Percentiles rank a stretch among this genome's conserved stretches.
phyloP scores from a whole-genome alignment of 2,888 invertebrate species.

The Drosophila ezoana region DNA sequence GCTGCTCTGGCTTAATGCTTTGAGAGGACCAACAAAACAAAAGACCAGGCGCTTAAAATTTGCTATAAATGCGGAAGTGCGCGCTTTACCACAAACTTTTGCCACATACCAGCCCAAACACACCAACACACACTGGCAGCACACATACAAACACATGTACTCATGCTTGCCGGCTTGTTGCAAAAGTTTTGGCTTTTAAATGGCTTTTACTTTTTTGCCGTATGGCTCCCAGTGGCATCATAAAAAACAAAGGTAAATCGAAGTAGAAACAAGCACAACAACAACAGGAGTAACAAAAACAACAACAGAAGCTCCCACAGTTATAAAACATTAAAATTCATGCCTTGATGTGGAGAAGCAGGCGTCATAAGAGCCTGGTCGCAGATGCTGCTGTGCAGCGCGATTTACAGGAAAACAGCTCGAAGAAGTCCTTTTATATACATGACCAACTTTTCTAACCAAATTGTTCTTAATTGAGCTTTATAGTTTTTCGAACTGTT shows the following conservation, averaged over 20 bases:
- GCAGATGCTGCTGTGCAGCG: slow-evolving; percentile 33
- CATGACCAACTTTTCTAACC: slow-evolving; percentile 57
- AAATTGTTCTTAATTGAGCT: slow-evolving; percentile 81
- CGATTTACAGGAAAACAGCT: slow-evolving; percentile 4
- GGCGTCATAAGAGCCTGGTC: slow-evolving; percentile 33
- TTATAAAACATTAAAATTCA: slow-evolving; percentile 70
- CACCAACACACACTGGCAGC: slow-evolving; percentile 7
- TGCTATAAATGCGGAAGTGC: slow-evolving; percentile 73
- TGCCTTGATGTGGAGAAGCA: slow-evolving; percentile 19
- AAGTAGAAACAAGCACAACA: slow-evolving; percentile 60
- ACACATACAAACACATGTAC: slow-evolving; percentile 11
- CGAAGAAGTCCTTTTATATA: slow-evolving; percentile 31
- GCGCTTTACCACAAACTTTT: slow-evolving; percentile 58
- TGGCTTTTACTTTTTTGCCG: slow-evolving; percentile 78
- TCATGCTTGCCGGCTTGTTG: slow-evolving; percentile 48
- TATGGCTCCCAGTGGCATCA: slow-evolving; percentile 77
- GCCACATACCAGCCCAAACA: slow-evolving; percentile 24
- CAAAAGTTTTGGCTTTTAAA: slow-evolving; percentile 77
- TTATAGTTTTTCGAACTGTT: slow-evolving; percentile 75
- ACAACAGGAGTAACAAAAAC: slow-evolving; percentile 15
- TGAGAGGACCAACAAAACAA: slow-evolving; percentile 52
- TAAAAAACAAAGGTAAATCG: slow-evolving; percentile 77
- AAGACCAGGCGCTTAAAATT: slow-evolving; percentile 60
- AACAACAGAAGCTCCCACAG: slow-evolving; percentile 28
- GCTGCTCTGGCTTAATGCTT: slow-evolving; percentile 53